Percentiles rank a stretch among this genome's conserved stretches.
Conservation (phyloP, 92 coral and sea anemone genomes). For the Heteractis magnifica region DNA sequence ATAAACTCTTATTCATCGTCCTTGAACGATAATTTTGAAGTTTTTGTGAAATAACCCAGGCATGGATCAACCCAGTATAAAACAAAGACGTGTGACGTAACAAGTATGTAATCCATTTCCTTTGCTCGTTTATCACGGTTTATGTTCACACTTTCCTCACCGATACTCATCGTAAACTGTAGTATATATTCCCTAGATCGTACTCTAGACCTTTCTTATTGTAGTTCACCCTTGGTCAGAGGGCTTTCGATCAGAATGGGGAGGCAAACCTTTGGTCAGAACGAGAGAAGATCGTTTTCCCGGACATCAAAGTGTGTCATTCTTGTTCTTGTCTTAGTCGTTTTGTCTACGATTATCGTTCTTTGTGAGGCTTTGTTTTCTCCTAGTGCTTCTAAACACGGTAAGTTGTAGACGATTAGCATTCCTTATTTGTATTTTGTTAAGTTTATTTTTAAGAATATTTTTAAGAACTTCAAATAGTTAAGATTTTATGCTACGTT, state of each 20-base stretch:
- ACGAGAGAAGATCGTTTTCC: background rate
- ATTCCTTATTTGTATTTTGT: background rate
- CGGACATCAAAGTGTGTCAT: constrained; percentile 9
- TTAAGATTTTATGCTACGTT: background rate
- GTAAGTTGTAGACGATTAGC: constrained; percentile 8
- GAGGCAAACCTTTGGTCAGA: constrained; percentile 5
- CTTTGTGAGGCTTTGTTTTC: constrained; percentile 24
- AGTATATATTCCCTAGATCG: constrained; percentile 5
- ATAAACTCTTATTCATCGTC: background rate
- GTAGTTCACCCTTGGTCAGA: constrained; percentile 24
- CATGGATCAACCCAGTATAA: constrained; percentile 7
- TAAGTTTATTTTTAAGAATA: background rate
- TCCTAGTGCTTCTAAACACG: constrained; percentile 13
- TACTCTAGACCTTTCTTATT: constrained; percentile 18
- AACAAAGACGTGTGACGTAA: constrained; percentile 42
- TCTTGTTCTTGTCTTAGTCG: background rate
- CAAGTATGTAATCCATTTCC: constrained; percentile 42
- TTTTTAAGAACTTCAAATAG: background rate
- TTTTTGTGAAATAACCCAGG: constrained; percentile 30
- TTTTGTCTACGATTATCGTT: constrained; percentile 19
- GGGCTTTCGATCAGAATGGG: constrained; percentile 20
- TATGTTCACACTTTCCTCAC: constrained; percentile 35
- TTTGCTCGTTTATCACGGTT: constrained; percentile 32
- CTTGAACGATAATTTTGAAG: background rate
- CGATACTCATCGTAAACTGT: constrained; percentile 18